A percentile compares a stretch with the other conserved stretches of the same genome.
Evolutionary conservation across 2,113 vertebrate genomes (phyloP).

Genomic region (Mugil cephalus): DNA sequence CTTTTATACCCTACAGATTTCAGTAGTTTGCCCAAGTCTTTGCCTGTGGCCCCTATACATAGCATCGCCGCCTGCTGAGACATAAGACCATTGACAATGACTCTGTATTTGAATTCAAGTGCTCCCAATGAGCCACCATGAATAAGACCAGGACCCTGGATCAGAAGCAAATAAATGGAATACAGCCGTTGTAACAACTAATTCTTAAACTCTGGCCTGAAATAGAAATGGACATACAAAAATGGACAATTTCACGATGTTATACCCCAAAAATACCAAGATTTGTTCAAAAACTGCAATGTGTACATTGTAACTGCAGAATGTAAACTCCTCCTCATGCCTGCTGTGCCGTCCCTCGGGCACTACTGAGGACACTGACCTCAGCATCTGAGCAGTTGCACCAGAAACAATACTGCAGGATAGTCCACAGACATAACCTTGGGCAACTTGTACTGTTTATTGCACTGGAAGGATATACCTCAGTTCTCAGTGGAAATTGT

Average conservation of each 20-base stretch:
- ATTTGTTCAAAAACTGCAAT: too few species aligned
- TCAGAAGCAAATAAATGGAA: constrained; percentile 9
- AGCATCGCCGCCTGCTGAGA: too few species aligned
- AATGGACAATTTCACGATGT: background rate
- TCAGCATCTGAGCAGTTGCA: background rate
- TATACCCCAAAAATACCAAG: background rate
- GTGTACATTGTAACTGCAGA: background rate
- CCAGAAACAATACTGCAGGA: constrained; percentile 1
- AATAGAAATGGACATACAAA: background rate
- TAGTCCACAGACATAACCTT: constrained; percentile 33
- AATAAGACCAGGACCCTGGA: background rate
- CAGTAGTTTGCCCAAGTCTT: too few species aligned
- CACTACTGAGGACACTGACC: constrained; percentile 5
- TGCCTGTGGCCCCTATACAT: too few species aligned
- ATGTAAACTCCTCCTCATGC: background rate
- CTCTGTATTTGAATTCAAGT: too few species aligned
- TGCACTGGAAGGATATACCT: constrained; percentile 28
- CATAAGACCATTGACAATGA: too few species aligned
- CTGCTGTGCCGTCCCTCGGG: constrained; percentile 1
- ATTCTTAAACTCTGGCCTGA: too few species aligned
- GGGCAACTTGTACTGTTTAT: constrained; percentile 19
- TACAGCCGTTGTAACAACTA: background rate
- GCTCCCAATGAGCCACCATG: background rate
- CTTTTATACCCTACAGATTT: too few species aligned
- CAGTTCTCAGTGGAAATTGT: constrained; percentile 27